Evolutionary conservation across 2,797 vertebrate species (phyloP).

Genomic region (Anguilla marmorata): DNA sequence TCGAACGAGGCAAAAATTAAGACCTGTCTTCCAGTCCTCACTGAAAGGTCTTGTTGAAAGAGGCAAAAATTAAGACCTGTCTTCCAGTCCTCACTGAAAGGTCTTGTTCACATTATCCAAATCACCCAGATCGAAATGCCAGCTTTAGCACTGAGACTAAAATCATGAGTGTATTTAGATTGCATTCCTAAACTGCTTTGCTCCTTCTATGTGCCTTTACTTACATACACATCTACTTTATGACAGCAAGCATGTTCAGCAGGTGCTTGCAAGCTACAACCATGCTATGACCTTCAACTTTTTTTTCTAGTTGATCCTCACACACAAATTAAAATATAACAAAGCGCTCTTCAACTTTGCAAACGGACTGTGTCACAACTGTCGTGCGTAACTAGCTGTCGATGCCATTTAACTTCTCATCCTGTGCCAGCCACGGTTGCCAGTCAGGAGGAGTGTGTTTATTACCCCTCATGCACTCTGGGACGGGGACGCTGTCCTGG

Average conservation of each 20-base stretch:
- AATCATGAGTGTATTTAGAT: too few species aligned
- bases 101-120: neutral
- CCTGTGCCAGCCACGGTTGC: neutral
- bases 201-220: neutral
- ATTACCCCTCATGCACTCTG: neutral
- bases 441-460: neutral
- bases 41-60: neutral
- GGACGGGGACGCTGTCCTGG: neutral
- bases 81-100: neutral
- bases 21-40: neutral
- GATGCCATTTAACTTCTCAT: neutral
- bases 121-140: neutral
- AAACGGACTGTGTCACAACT: neutral
- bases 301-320: neutral
- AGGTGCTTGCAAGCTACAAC: too few species aligned
- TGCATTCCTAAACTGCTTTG: too few species aligned
- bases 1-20: neutral
- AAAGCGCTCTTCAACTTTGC: neutral
- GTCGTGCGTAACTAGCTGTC: neutral
- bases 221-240: too few species aligned
- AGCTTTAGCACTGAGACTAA: neutral
- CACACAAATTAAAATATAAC: neutral
- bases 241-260: neutral
- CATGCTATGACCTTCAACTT: neutral
- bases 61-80: neutral